phyloP scores from a whole-genome alignment of 2,888 invertebrate species.

The Ischnura elegans region DNA sequence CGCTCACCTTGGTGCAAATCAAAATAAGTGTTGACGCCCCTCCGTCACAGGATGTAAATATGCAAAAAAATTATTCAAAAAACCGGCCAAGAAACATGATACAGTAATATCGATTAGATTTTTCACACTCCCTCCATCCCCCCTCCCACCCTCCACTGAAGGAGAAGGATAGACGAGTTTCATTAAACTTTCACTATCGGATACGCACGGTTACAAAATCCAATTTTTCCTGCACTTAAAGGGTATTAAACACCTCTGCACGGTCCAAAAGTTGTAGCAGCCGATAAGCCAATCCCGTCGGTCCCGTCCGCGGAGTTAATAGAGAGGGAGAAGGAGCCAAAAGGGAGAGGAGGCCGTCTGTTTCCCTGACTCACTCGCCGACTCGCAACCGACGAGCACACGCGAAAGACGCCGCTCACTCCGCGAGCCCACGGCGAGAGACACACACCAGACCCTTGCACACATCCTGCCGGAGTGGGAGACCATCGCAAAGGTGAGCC shows the following conservation, averaged over 20 bases:
- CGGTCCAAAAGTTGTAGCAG: slow-evolving; percentile 41
- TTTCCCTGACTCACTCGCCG: slow-evolving; percentile 44
- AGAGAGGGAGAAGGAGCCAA: neutral
- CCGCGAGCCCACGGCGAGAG: neutral
- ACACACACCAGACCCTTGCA: neutral
- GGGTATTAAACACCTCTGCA: slow-evolving; percentile 45
- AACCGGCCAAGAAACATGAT: neutral
- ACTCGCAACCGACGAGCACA: neutral
- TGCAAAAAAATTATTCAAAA: too few relatives aligned
- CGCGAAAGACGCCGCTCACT: too few relatives aligned
- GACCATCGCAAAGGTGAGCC: neutral
- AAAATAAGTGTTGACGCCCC: neutral
- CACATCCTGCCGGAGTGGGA: neutral
- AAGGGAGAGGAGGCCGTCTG: slow-evolving; percentile 35
- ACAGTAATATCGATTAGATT: neutral
- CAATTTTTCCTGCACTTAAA: slow-evolving; percentile 44
- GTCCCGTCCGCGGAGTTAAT: slow-evolving; percentile 45
- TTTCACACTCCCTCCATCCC: neutral
- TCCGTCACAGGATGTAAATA: neutral
- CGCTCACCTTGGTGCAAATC: neutral
- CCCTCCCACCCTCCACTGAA: neutral
- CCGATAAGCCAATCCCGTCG: slow-evolving; percentile 54
- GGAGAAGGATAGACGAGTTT: neutral
- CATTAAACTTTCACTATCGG: slow-evolving; percentile 37
- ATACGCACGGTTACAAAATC: slow-evolving; percentile 46